Evolutionary conservation across 2,113 vertebrate species (phyloP).

Genomic region (Atractosteus spatula): DNA sequence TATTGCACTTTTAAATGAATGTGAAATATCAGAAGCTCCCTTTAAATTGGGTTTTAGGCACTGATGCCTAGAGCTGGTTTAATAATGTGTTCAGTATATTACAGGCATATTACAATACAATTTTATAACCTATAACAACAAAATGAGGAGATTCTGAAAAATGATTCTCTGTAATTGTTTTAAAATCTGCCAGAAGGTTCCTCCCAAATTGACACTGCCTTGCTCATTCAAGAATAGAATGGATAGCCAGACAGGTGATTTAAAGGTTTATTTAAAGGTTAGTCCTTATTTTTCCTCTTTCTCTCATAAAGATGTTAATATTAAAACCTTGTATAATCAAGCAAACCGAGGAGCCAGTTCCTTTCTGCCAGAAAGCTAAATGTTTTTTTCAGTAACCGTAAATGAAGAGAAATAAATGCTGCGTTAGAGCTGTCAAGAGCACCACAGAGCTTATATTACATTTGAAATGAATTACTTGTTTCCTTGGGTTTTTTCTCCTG

Average conservation of each 20-base stretch:
- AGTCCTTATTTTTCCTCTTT: neutral
- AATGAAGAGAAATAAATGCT: neutral
- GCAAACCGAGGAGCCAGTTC: neutral
- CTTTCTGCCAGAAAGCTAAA: neutral
- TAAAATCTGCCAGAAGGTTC: slow-evolving; percentile 29
- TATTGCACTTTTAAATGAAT: slow-evolving; percentile 54
- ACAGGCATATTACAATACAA: slow-evolving; percentile 20
- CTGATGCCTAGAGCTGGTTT: slow-evolving; percentile 30
- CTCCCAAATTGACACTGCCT: slow-evolving; percentile 13
- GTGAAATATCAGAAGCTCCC: slow-evolving; percentile 44
- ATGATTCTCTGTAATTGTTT: slow-evolving; percentile 31
- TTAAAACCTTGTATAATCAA: too few species aligned
- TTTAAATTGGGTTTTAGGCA: slow-evolving; percentile 43
- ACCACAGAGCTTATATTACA: neutral
- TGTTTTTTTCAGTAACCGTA: neutral
- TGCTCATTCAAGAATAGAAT: neutral
- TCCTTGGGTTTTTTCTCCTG: neutral
- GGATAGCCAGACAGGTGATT: neutral
- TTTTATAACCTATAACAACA: slow-evolving; percentile 30
- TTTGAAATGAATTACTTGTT: neutral
- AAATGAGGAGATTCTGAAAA: slow-evolving; percentile 28
- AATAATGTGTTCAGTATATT: slow-evolving; percentile 36
- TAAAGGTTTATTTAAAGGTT: neutral
- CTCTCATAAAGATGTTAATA: too few species aligned
- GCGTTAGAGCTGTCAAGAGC: neutral